Evolutionary conservation across 2,113 vertebrate species (phyloP).

Genomic region (Felis catus): DNA sequence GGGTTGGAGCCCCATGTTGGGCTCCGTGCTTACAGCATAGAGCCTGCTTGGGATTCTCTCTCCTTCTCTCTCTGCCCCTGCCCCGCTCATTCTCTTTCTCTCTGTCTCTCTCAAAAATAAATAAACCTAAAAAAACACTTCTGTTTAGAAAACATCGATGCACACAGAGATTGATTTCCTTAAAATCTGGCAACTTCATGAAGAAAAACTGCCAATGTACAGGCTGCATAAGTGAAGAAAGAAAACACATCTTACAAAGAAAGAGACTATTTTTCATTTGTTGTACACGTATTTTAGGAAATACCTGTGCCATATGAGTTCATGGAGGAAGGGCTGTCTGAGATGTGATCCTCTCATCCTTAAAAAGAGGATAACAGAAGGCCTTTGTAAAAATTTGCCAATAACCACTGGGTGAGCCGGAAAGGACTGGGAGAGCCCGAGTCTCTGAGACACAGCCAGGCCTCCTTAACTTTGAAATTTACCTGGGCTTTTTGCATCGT

Average conservation of each 20-base stretch:
- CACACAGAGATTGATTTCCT: neutral
- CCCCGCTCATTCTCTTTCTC: too few species aligned
- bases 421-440: accelerated
- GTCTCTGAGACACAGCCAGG: neutral
- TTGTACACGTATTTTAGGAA: neutral
- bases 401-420: accelerated
- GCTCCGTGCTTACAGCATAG: too few species aligned
- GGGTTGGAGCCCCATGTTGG: too few species aligned
- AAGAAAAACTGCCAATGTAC: neutral
- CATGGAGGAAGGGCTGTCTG: neutral
- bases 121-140: too few species aligned
- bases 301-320: neutral
- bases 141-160: neutral
- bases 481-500: too few species aligned
- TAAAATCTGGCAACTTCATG: neutral
- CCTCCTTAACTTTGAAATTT: neutral
- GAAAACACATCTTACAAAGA: neutral
- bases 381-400: neutral
- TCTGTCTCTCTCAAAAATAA: too few species aligned
- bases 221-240: neutral
- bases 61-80: too few species aligned
- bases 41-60: too few species aligned
- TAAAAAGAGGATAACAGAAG: neutral
- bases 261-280: neutral
- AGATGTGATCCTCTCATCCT: neutral